Evolutionary conservation across 1,140 invertebrate species (phyloP).

Genomic region (Drosophila nigrodunni): DNA sequence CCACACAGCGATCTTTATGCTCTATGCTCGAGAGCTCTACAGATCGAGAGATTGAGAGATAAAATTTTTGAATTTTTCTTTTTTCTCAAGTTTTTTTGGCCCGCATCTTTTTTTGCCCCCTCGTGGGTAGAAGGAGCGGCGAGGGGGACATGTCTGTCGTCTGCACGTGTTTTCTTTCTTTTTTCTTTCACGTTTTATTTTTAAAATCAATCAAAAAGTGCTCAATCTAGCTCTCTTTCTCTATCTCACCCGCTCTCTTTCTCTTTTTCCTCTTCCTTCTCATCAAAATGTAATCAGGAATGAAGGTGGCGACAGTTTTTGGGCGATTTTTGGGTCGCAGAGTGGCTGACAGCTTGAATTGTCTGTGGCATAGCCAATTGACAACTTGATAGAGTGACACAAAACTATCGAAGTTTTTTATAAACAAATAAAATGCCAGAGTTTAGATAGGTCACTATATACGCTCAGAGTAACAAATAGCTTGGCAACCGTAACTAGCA

Average conservation of each 20-base stretch:
- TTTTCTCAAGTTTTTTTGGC: background rate
- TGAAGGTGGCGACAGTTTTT: constrained; percentile 47
- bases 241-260: background rate
- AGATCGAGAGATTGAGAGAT: constrained; percentile 37
- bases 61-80: constrained; percentile 10
- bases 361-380: constrained; percentile 24
- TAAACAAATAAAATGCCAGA: background rate
- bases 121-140: constrained; percentile 24
- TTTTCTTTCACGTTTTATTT: constrained; percentile 60
- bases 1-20: constrained; percentile 32
- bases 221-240: constrained; percentile 20
- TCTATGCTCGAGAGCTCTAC: constrained; percentile 36
- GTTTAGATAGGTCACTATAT: no score
- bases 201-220: constrained; percentile 76
- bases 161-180: constrained; percentile 65
- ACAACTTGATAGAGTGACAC: constrained; percentile 26
- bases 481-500: no score
- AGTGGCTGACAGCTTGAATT: constrained; percentile 50
- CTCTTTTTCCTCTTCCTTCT: constrained; percentile 5
- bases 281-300: constrained; percentile 55
- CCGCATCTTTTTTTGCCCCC: constrained; percentile 10
- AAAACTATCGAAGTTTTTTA: background rate
- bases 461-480: no score
- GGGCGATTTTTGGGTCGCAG: constrained; percentile 38
- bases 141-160: no score